Percentiles rank a stretch among this genome's conserved stretches.
Evolutionary conservation across 2,888 invertebrate species (phyloP).

Genomic region (Plusia festucae): DNA sequence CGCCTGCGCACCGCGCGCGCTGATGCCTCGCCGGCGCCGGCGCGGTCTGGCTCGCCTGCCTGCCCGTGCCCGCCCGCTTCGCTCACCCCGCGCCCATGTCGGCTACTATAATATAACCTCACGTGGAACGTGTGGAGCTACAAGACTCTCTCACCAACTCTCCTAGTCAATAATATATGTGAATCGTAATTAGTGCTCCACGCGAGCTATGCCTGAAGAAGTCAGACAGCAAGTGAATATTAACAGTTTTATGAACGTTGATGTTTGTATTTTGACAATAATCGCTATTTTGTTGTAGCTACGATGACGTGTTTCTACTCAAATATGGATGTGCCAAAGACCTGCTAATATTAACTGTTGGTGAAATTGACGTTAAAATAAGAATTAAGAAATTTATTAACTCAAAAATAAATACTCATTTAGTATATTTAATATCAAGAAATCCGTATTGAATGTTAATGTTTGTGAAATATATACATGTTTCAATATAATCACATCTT

Average conservation of each 20-base stretch:
- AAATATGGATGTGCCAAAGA: conserved; percentile 66
- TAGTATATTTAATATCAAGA: conserved; percentile 22
- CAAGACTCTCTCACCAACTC: conserved; percentile 50
- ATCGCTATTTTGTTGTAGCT: conserved; percentile 52
- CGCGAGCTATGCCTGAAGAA: conserved; percentile 46
- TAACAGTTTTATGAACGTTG: conserved; percentile 46
- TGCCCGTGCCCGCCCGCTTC: conserved; percentile 75
- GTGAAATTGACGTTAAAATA: conserved; percentile 28
- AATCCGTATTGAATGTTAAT: conserved; percentile 43
- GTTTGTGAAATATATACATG: conserved; percentile 39
- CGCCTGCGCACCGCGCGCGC: conserved; percentile 82
- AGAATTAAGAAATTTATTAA: conserved; percentile 26
- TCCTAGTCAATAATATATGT: conserved; percentile 58
- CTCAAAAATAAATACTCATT: conserved; percentile 55
- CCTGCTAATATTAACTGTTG: conserved; percentile 25
- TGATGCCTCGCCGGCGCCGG: conserved; percentile 79
- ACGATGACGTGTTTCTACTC: conserved; percentile 41
- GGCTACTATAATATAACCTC: conserved; percentile 61
- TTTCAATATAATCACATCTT: conserved; percentile 32
- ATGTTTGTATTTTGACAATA: conserved; percentile 67
- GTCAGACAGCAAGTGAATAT: conserved; percentile 38
- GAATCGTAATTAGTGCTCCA: conserved; percentile 30
- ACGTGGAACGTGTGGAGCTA: conserved; percentile 29
- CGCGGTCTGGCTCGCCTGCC: conserved; percentile 82
- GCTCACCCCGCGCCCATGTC: conserved; percentile 67